Base-by-base conservation (phyloP, 2,888 invertebrate genomes). In the Eristalis arbustorum region DNA sequence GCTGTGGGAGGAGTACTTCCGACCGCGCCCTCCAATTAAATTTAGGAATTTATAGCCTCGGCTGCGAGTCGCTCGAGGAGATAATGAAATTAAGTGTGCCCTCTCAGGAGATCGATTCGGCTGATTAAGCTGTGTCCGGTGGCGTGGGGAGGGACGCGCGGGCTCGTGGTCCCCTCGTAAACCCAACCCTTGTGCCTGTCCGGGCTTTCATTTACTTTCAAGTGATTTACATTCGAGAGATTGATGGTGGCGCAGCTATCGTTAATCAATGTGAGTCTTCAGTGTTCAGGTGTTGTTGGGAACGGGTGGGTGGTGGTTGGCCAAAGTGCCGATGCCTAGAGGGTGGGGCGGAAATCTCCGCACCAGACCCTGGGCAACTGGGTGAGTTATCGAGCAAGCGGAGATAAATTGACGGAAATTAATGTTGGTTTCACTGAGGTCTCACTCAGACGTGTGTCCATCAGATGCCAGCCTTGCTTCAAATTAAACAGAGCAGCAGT, bases 191-290 rank as follows among this genome's bases (percentile, higher is more conserved):
- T 40, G 14, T 23, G 2, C 74, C 67, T 80, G 42, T 23, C 37
- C 57, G 71, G 57, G 56, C 79, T 6, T 28, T 64, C 57, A 68
- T 72, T 62, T 49, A 68, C 72, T 77, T 61, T 59, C 59, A 77
- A 42, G 71, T 76, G 76, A 84, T 84, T 84, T 80, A 76, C 61
- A 80, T 84, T 62, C 67, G 28, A 72, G 28, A 73, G 84, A 84
- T 81, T 76, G 81, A 81, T 84, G 76, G 64, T 73, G 76, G 37
- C 31, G 37, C 49, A 68, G 68, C 56, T 57, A 63, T 63, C 73
- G 66, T 73, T 72, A 79, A 79, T 67, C 66, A 66, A 56, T 67
- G 62, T n/a, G 69, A 64, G 71, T 74, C 18, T 74, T 28, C 64
- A 56, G 61, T 59, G 69, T 49, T 25, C 73, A 69, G 74, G 49